Conservation (phyloP, 2,888 invertebrate species). For the Cylloceria caligata region DNA sequence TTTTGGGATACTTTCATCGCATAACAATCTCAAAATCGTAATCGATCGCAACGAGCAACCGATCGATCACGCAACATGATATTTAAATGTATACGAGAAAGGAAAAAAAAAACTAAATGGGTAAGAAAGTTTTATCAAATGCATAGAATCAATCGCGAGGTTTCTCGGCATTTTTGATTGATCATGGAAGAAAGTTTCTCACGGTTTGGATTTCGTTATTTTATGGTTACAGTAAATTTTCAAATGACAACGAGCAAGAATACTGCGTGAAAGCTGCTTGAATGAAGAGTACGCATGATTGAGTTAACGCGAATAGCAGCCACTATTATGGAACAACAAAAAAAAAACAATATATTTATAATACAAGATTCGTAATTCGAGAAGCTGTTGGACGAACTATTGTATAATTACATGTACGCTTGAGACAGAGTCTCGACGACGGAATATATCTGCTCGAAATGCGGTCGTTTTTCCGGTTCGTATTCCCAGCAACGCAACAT, state of each 20-base stretch:
- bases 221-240: conserved; percentile 37
- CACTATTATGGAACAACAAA: conserved; percentile 11
- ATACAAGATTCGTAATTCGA: conserved; percentile 59
- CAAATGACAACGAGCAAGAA: conserved; percentile 41
- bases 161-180: not conserved
- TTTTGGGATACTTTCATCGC: conserved; percentile 33
- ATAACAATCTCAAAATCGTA: conserved; percentile 29
- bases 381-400: conserved; percentile 23
- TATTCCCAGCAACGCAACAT: conserved; percentile 98
- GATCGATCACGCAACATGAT: conserved; percentile 33
- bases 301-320: conserved; percentile 43
- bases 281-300: conserved; percentile 31
- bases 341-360: conserved; percentile 54
- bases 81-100: conserved; percentile 9
- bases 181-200: not conserved
- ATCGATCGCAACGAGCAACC: conserved; percentile 5
- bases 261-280: conserved; percentile 53
- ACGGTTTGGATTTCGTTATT: conserved; percentile 20
- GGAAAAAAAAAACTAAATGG: conserved; percentile 18
- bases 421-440: conserved; percentile 89
- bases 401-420: conserved; percentile 72
- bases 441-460: conserved; percentile 95
- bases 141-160: conserved; percentile 31
- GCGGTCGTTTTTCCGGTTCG: conserved; percentile 95
- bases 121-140: conserved; percentile 49